Evolutionary conservation across 2,113 vertebrate species (phyloP).

Genomic region (Pelusios castaneus): DNA sequence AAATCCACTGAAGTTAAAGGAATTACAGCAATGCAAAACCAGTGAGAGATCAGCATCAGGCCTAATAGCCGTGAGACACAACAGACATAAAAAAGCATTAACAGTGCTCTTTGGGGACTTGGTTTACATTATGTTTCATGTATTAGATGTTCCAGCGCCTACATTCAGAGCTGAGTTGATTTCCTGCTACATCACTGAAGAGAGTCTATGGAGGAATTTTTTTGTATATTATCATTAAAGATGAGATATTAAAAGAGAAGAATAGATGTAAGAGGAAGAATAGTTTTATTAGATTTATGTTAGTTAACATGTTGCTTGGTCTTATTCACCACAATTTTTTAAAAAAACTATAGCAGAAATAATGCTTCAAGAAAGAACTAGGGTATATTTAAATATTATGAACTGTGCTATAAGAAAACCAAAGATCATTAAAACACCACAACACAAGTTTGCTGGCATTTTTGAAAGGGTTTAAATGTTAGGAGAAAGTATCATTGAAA

Average conservation of each 20-base stretch:
- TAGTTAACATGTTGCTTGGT: neutral
- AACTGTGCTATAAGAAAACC: neutral
- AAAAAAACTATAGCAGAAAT: neutral
- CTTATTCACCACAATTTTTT: neutral
- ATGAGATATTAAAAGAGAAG: neutral
- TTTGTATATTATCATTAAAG: neutral
- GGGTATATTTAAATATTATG: neutral
- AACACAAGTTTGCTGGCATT: neutral
- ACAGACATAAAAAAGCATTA: neutral
- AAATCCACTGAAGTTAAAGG: neutral
- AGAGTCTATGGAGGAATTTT: neutral
- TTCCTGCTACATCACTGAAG: neutral
- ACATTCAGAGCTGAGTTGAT: neutral
- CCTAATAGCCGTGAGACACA: neutral
- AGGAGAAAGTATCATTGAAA: neutral
- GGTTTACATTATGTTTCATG: neutral
- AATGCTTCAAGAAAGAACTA: neutral
- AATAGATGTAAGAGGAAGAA: neutral
- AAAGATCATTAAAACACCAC: constrained; percentile 18
- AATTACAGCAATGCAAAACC: neutral
- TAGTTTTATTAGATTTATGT: neutral
- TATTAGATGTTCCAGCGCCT: neutral
- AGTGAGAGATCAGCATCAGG: neutral
- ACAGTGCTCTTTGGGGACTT: neutral
- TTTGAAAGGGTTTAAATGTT: neutral